A percentile compares a stretch with the other conserved stretches of the same genome.
Evolutionary conservation across 2,113 vertebrate species (phyloP).

Genomic region (zebrafish (Danio rerio)): GRCz12tu NC_133193.1:52645001-52645500

Average conservation of each 20-base stretch:
- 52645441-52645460: too few relatives aligned
- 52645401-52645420: too few relatives aligned
- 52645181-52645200: background rate
- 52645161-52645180: background rate
- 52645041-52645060: conserved; percentile 32
- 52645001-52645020: too few relatives aligned
- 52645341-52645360: too few relatives aligned
- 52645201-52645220: background rate
- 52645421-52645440: too few relatives aligned
- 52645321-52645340: too few relatives aligned
- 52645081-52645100: background rate
- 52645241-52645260: background rate
- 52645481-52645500: too few relatives aligned
- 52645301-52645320: too few relatives aligned
- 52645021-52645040: background rate
- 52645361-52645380: too few relatives aligned
- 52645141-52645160: background rate
- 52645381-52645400: too few relatives aligned
- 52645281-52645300: background rate
- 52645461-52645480: too few relatives aligned
- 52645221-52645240: background rate
- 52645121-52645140: background rate
- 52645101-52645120: background rate
- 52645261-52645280: conserved; percentile 16
- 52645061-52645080: too few relatives aligned